Conservation (phyloP, 2,797 vertebrate genomes). For the Leontopithecus rosalia region DNA sequence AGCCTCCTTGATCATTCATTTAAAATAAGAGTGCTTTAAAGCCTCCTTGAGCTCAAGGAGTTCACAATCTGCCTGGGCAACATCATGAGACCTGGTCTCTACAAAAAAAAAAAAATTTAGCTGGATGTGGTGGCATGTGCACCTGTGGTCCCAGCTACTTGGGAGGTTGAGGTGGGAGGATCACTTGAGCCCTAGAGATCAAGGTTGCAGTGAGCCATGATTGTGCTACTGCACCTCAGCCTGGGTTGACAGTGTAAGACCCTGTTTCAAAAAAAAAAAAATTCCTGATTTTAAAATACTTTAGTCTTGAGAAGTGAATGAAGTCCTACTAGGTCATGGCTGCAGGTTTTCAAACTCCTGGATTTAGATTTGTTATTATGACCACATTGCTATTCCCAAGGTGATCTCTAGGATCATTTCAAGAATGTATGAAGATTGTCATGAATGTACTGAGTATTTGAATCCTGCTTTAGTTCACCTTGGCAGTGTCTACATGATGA, state of each 20-base stretch:
- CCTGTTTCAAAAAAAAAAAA: background rate
- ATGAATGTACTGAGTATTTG: conserved; percentile 81
- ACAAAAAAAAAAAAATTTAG: background rate
- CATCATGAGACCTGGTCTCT: background rate
- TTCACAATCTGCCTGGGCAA: background rate
- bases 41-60: no score
- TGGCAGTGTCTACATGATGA: conserved; percentile 38
- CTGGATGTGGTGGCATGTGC: background rate
- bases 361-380: conserved; percentile 32
- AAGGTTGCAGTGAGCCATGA: background rate
- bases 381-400: background rate
- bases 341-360: conserved; percentile 36
- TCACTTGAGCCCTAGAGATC: background rate
- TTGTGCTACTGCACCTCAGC: background rate
- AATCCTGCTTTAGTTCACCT: conserved; percentile 75
- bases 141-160: background rate
- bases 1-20: no score
- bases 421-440: conserved; percentile 81
- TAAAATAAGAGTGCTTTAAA: no score
- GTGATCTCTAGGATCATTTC: conserved; percentile 15
- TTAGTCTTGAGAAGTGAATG: conserved; percentile 27
- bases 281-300: background rate
- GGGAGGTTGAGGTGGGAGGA: background rate
- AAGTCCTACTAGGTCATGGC: background rate
- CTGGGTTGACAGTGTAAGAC: no score